Base-by-base conservation (phyloP, 1,140 invertebrate genomes). In the Eupeodes corollae region DNA sequence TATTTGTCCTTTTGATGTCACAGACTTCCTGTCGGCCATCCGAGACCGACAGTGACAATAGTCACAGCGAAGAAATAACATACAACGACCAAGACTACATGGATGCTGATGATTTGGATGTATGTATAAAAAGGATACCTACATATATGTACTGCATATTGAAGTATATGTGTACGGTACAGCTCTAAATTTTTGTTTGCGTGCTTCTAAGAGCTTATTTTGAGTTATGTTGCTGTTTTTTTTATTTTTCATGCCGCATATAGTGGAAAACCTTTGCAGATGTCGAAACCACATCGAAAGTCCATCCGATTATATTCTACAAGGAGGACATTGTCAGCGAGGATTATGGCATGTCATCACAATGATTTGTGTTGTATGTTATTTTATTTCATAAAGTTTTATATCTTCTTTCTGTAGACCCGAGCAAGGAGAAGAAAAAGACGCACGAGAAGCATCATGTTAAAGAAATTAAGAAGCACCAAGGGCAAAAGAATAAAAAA, bases 261-360 rank as follows among this genome's bases (percentile, higher is more conserved):
- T 8, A 26, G 21, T 26, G 21, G 21, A 26, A 26, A 8, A 26
- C 3, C 21, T 26, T 26, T 26, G 21, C 21, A 26, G 21, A 3
- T 26, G 21, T 26, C 21, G 21, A 26, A 26, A 26, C 21, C 21
- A 26, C 21, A 26, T 26, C 21, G 21, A 26, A 65, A 45, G 57
- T 65, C 50, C 62, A 65, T 51, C 62, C 62, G 18, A 50, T 63
- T 51, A 49, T 65, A 14, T 62, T 65, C 55, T 65, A 65, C 47
- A 65, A 65, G 41, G 62, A 65, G 47, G 62, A 65, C 38, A 63
- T 65, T 32, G 62, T 65, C 26, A 59, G 26, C 38, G 62, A 65
- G 39, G 62, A 65, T 52, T 65, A 59, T 46, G 62, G 62, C 65
- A 39, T 54, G 50, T 49, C 9, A 19, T 2, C 6, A 12, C 21